phyloP scores from a whole-genome alignment of 2,888 invertebrate genomes.

The Dendrolimus houi region DNA sequence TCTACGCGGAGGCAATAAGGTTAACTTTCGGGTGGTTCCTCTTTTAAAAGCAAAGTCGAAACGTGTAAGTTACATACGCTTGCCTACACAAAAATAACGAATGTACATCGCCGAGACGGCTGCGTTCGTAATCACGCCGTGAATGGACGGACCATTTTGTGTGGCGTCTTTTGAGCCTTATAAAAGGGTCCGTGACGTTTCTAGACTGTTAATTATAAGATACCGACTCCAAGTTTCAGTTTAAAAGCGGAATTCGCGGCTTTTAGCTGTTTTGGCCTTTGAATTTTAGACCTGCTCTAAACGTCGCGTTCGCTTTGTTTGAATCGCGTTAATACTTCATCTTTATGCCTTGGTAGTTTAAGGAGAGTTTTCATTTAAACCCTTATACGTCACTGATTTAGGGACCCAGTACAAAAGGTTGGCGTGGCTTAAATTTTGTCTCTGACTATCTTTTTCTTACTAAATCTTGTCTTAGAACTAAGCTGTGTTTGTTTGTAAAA shows the following conservation, averaged over 20 bases:
- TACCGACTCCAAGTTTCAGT: neutral
- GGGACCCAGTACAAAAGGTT: too few relatives aligned
- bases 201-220: conserved; percentile 55
- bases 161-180: conserved; percentile 61
- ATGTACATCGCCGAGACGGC: conserved; percentile 45
- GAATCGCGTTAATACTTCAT: neutral
- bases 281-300: neutral
- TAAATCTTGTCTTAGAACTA: too few relatives aligned
- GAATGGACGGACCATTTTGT: conserved; percentile 63
- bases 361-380: neutral
- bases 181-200: conserved; percentile 53
- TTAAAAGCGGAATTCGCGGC: conserved; percentile 8
- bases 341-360: neutral
- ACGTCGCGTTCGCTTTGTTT: neutral
- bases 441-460: too few relatives aligned
- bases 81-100: conserved; percentile 76
- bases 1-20: conserved; percentile 19
- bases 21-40: conserved; percentile 16
- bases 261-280: conserved; percentile 8
- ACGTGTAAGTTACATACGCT: conserved; percentile 57
- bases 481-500: too few relatives aligned
- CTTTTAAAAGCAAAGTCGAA: conserved; percentile 26
- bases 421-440: too few relatives aligned
- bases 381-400: too few relatives aligned
- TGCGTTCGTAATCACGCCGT: conserved; percentile 52